Conservation (phyloP, 2,797 vertebrate species). For the Gallinago nigripennis region DNA sequence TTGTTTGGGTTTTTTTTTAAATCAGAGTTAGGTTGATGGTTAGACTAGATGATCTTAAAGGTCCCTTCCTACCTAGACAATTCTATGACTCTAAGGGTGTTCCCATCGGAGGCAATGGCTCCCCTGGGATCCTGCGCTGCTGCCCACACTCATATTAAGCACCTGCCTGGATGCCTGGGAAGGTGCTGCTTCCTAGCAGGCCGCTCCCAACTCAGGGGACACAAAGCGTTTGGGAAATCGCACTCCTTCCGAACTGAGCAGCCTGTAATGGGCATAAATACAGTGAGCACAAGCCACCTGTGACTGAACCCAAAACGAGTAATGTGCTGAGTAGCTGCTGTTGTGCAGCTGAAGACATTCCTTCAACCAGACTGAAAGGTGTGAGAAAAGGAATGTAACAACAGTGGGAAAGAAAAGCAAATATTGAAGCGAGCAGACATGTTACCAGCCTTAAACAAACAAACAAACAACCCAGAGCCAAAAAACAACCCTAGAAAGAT, state of each 20-base stretch:
- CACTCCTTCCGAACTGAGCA: neutral
- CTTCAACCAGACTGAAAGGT: neutral
- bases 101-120: neutral
- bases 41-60: no score
- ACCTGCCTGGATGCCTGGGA: neutral
- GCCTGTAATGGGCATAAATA: neutral
- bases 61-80: no score
- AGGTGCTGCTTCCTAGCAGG: neutral
- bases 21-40: no score
- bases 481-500: neutral
- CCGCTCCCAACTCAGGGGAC: neutral
- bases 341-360: neutral
- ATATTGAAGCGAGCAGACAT: neutral
- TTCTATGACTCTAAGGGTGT: no score
- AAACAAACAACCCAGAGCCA: no score
- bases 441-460: neutral
- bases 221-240: neutral
- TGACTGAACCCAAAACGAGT: neutral
- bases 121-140: neutral
- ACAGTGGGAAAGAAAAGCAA: neutral
- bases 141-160: neutral
- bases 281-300: accelerated
- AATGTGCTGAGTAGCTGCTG: neutral
- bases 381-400: neutral
- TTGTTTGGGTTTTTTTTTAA: no score